phyloP scores from a whole-genome alignment of 2,113 vertebrate genomes.

The Octodon degus region DNA sequence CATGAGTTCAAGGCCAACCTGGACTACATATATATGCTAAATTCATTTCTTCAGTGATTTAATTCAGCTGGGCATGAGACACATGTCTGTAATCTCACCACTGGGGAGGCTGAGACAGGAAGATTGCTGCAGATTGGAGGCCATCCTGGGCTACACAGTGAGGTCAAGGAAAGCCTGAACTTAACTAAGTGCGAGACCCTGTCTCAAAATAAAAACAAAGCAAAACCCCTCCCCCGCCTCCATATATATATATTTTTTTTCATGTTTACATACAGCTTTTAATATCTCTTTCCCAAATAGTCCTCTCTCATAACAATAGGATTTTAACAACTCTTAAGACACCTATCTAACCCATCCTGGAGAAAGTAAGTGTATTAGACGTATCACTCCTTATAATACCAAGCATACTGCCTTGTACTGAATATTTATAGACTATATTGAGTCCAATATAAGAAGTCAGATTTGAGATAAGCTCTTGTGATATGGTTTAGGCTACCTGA shows the following conservation, averaged over 20 bases:
- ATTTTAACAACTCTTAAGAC: constrained; percentile 2
- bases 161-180: too few species aligned
- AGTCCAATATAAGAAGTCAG: constrained; percentile 21
- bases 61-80: too few species aligned
- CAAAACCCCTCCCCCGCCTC: too few species aligned
- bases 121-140: background rate
- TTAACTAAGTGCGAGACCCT: too few species aligned
- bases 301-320: background rate
- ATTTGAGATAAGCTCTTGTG: background rate
- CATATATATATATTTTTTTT: background rate
- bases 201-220: too few species aligned
- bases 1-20: background rate
- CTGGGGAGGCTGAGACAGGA: too few species aligned
- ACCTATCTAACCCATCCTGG: background rate
- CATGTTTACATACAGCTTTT: constrained; percentile 6
- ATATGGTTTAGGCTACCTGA: too few species aligned
- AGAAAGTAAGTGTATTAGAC: background rate
- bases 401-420: background rate
- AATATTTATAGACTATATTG: constrained; percentile 25
- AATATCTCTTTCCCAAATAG: constrained; percentile 35
- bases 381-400: constrained; percentile 1
- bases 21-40: background rate
- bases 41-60: too few species aligned
- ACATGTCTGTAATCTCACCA: too few species aligned
- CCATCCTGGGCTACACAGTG: background rate